A percentile compares a stretch with the other conserved stretches of the same genome.
These are phyloP conservation scores for Phylloscopus trochilus DNA, from an alignment of 2,113 vertebrate species.

Conservation along the genomic window DNA sequence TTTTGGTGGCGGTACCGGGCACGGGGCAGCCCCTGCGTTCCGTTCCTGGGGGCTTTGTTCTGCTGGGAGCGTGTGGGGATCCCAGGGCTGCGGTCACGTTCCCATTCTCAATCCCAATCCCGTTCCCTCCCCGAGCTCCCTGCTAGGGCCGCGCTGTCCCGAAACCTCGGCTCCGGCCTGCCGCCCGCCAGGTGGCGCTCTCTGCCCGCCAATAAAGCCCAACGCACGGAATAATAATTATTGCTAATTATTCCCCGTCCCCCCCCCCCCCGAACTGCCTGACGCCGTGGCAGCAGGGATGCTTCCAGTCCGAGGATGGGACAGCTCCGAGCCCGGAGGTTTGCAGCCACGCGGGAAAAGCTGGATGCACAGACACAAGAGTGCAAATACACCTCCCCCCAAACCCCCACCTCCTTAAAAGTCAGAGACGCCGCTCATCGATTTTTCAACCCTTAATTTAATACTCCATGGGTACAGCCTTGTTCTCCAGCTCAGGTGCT, in stretches of 20 bases:
- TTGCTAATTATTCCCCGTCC: not conserved
- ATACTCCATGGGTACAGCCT: not conserved
- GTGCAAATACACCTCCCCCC: not conserved
- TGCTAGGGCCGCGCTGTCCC: rapidly evolving
- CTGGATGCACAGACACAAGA: not conserved
- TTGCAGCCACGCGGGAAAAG: rapidly evolving
- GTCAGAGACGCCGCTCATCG: not conserved
- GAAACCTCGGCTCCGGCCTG: rapidly evolving
- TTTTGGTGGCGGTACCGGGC: not conserved
- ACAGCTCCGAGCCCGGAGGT: not conserved
- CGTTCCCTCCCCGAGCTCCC: rapidly evolving
- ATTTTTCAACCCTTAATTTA: not conserved
- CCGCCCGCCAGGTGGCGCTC: constrained; percentile 72
- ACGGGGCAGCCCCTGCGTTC: not conserved
- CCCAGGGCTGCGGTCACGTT: too few relatives aligned
- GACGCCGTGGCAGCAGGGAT: not conserved
- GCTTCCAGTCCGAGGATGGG: not conserved
- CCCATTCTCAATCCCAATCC: too few relatives aligned
- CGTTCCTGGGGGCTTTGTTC: not conserved
- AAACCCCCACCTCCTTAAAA: not conserved
- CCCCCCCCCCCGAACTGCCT: too few relatives aligned
- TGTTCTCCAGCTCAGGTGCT: not conserved
- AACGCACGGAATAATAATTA: not conserved
- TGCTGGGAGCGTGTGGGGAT: not conserved
- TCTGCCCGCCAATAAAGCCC: constrained; percentile 17